These are phyloP conservation scores for Tenthredo amoena DNA, from an alignment of 2,888 invertebrate species.

Conservation along the genomic window DNA sequence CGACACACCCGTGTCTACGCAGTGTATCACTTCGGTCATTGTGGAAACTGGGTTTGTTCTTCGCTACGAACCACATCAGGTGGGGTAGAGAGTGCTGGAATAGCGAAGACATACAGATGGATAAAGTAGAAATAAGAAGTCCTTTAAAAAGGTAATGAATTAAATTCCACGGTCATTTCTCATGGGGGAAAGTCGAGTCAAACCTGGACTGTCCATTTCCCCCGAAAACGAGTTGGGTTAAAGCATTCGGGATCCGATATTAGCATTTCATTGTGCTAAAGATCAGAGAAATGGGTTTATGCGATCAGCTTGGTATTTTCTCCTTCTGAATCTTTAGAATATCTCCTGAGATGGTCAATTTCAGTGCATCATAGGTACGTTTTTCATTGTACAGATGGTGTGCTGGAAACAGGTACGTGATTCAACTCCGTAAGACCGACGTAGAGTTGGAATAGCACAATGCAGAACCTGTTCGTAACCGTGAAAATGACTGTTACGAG, in stretches of 20 bases:
- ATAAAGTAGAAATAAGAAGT: not conserved
- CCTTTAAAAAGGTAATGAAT: not conserved
- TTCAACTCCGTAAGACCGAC: not conserved
- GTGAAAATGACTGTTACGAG: constrained; percentile 24
- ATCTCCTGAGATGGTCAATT: not conserved
- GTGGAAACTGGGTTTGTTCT: not conserved
- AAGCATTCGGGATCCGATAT: not conserved
- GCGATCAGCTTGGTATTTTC: not conserved
- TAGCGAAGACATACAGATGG: not conserved
- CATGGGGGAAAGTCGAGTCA: not conserved
- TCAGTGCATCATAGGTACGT: not conserved
- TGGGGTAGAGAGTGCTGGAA: not conserved
- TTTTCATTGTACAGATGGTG: not conserved
- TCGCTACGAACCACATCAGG: not conserved
- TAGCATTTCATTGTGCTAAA: not conserved
- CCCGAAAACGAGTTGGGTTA: not conserved
- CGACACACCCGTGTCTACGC: not conserved
- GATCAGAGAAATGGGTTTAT: not conserved
- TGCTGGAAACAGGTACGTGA: not conserved
- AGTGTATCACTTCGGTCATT: not conserved
- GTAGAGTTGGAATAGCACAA: not conserved
- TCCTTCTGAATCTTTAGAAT: not conserved
- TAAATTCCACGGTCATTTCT: not conserved
- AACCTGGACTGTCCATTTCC: not conserved
- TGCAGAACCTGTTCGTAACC: not conserved